Evolutionary conservation across 2,113 vertebrate species (phyloP).

Genomic region (Limanda limanda): DNA sequence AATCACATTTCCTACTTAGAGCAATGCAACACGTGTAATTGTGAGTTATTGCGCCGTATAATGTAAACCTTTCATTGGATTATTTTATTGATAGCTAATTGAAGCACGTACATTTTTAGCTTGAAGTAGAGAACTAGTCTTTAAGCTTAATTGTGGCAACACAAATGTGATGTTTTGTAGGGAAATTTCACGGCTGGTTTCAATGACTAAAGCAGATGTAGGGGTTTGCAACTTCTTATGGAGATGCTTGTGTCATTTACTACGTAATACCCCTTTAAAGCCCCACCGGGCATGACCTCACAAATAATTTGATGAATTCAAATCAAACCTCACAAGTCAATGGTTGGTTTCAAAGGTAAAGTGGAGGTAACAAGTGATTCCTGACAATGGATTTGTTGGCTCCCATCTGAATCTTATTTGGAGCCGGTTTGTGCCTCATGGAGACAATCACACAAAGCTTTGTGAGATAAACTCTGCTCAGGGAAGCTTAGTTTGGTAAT

Average conservation of each 20-base stretch:
- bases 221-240: background rate
- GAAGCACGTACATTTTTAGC: background rate
- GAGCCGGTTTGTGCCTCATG: conserved; percentile 36
- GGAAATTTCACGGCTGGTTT: conserved; percentile 15
- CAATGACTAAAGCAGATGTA: conserved; percentile 2
- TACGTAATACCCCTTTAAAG: conserved; percentile 21
- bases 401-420: conserved; percentile 71
- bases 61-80: conserved; percentile 10
- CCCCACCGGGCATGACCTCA: conserved; percentile 37
- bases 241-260: conserved; percentile 24
- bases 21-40: conserved; percentile 18
- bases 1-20: conserved; percentile 39
- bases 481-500: conserved; percentile 55
- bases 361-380: conserved; percentile 39
- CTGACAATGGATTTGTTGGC: conserved; percentile 38
- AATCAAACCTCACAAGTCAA: conserved; percentile 39
- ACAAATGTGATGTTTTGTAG: background rate
- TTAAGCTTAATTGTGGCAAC: conserved; percentile 4
- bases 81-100: conserved; percentile 20
- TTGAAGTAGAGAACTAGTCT: background rate
- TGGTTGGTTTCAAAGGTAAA: conserved; percentile 28
- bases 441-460: conserved; percentile 71
- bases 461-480: conserved; percentile 66
- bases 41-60: conserved; percentile 4
- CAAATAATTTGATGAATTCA: conserved; percentile 34